Evolutionary conservation across 1,140 invertebrate genomes (phyloP), one percentile per base, ranked within the genome.

Genomic region (Leptinotarsa texana): DNA sequence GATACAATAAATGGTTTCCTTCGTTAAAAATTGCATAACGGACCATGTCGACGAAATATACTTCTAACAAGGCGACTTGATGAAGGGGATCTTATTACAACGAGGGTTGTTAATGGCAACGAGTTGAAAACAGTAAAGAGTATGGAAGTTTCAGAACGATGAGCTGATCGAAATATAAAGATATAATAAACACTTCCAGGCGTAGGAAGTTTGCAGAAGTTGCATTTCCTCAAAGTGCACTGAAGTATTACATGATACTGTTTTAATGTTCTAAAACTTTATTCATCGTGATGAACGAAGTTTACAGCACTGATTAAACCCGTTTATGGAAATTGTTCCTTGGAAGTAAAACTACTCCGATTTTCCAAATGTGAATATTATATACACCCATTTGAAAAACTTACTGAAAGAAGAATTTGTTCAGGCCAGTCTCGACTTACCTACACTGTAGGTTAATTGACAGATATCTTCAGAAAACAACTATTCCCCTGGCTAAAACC

Each of bases 151-250:
- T 67, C 17, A 17, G 65, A 67, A 67, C 65, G n/a, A 67, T n/a
- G 65, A 27, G 65, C 18, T 22, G 70, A 63, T 72, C 61, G 24
- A 24, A 33, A 51, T 51, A 47, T 15, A 51, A 63, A 27, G 27
- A 62, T 21, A 51, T 49, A 51, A 72, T 63, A 51, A 61, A 57
- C 42, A 57, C 18, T 51, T n/a, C 15, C 69, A 24, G 47, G 18
- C 69, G 51, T 42, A 57, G 22, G 22, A 72, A 72, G 49, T 57
- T 57, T 18, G 17, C n/a, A 15, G 17, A 68, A 74, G 62, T 74
- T 74, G 73, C 73, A 74, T 74, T 65, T 27, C 65, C 49, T 68
- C 73, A 74, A 68, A 74, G 73, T 74, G 73, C 66, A 74, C 63
- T 65, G 63, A 66, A 74, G 33, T 74, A 68, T 74, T 47, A 74